Evolutionary conservation across 2,888 invertebrate genomes (phyloP).

Genomic region (Ectemnius lituratus): DNA sequence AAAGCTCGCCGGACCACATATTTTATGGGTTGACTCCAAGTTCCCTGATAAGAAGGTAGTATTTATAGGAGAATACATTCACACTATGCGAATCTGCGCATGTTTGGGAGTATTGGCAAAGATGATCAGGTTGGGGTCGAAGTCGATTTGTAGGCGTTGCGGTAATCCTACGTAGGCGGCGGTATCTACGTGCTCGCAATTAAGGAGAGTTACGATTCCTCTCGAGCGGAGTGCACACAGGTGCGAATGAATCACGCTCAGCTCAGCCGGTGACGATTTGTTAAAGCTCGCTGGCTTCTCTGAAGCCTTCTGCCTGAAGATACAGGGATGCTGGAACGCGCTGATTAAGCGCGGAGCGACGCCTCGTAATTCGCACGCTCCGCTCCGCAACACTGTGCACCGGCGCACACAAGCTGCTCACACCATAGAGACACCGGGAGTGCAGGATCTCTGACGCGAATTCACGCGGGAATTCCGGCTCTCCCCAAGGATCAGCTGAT

Average conservation of each 20-base stretch:
- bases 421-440: background rate
- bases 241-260: constrained; percentile 58
- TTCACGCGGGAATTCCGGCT: constrained; percentile 5
- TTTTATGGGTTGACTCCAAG: background rate
- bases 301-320: too few species aligned
- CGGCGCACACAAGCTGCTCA: background rate
- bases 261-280: constrained; percentile 52
- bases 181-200: constrained; percentile 60
- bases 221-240: constrained; percentile 39
- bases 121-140: too few species aligned
- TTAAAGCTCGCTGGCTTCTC: constrained; percentile 30
- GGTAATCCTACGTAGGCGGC: background rate
- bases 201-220: constrained; percentile 64
- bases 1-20: background rate
- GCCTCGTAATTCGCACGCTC: constrained; percentile 4
- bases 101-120: too few species aligned
- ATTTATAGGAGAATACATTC: too few species aligned
- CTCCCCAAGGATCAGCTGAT: constrained; percentile 25
- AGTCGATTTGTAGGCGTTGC: too few species aligned
- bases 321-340: too few species aligned
- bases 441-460: background rate
- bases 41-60: background rate
- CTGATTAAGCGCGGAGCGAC: constrained; percentile 38
- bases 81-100: too few species aligned
- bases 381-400: background rate